These are phyloP conservation scores for Diadema setosum DNA, from an alignment of 35 echinoderm and acorn worm genomes.

Conservation along the genomic window DNA sequence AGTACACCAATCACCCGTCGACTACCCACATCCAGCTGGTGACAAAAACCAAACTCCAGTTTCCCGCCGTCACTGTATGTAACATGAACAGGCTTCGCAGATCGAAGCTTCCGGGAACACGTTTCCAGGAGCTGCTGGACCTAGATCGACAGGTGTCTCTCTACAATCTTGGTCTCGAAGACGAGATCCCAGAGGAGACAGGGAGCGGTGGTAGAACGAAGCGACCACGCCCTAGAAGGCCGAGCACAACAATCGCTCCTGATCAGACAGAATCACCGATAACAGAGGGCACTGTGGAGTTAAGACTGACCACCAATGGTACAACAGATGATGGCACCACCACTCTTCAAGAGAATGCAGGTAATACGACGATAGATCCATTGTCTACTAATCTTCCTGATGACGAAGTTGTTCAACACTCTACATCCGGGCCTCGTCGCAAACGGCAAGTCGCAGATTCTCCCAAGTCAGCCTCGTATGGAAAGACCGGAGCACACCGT, in stretches of 20 bases:
- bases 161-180: background rate
- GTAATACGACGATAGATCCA: background rate
- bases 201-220: background rate
- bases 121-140: slow-evolving; percentile 60
- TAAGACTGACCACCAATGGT: too few relatives aligned
- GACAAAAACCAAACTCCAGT: slow-evolving; percentile 35
- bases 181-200: background rate
- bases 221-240: background rate
- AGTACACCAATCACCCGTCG: slow-evolving; percentile 38
- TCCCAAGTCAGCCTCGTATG: background rate
- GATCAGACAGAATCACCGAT: background rate
- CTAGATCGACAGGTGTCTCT: slow-evolving; percentile 33
- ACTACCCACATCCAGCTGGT: slow-evolving; percentile 69
- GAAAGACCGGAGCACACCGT: too few relatives aligned
- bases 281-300: background rate
- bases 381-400: background rate
- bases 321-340: too few relatives aligned
- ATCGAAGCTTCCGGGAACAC: slow-evolving; percentile 33
- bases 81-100: slow-evolving; percentile 79
- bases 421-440: background rate
- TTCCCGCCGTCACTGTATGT: slow-evolving; percentile 89
- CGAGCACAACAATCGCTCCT: background rate
- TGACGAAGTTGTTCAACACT: background rate
- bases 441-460: background rate
- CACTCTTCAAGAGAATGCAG: too few relatives aligned